phyloP scores from a whole-genome alignment of 2,113 vertebrate genomes.

The Corapipo altera region DNA sequence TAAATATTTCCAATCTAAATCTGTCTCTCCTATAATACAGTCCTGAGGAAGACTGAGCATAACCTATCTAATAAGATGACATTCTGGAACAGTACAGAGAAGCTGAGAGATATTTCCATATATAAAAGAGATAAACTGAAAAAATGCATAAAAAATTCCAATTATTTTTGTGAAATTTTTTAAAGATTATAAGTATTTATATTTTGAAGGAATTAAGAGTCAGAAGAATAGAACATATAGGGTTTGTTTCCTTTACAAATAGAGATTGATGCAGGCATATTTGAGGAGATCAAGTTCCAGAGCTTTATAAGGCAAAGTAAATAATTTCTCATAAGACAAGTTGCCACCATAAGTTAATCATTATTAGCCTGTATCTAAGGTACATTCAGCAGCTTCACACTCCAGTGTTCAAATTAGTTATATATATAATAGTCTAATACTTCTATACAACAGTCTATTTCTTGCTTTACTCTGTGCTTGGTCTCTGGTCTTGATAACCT shows the following conservation, averaged over 20 bases:
- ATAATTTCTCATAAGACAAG: background rate
- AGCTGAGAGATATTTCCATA: background rate
- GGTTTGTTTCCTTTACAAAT: background rate
- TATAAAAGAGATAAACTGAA: background rate
- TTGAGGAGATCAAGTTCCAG: background rate
- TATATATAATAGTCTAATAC: background rate
- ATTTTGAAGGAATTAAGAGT: background rate
- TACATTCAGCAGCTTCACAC: background rate
- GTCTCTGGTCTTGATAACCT: background rate
- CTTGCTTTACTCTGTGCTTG: background rate
- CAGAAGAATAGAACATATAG: background rate
- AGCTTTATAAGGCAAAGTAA: background rate
- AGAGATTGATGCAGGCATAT: background rate
- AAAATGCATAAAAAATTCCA: background rate
- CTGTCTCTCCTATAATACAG: background rate
- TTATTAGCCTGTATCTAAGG: background rate
- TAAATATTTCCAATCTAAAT: background rate
- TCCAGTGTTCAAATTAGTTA: background rate
- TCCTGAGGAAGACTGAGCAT: background rate
- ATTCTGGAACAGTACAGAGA: background rate
- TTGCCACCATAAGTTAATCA: background rate
- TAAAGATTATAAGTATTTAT: background rate
- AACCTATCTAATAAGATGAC: fast-evolving
- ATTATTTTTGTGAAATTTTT: background rate
- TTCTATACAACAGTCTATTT: background rate